Base-by-base conservation (phyloP, 2,797 vertebrate genomes). In the Echeneis naucrates region DNA sequence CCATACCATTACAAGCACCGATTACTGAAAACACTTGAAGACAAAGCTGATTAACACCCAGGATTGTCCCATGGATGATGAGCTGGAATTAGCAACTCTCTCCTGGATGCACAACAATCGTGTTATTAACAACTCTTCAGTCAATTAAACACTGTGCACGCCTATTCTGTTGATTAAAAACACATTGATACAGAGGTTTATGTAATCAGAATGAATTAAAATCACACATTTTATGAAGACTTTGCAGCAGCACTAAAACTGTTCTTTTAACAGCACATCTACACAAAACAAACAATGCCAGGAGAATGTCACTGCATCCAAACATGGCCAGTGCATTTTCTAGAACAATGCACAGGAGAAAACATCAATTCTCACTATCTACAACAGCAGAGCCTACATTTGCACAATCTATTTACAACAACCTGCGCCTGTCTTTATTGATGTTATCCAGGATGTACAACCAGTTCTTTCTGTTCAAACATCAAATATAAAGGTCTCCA, bases 1-100 rank as follows among this genome's bases (percentile, higher is more conserved):
- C 51, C 23, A 63, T 37, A 61, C 12, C 21, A 38, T 66, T 56
- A 27, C 37, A 68, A 78, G 9, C 30, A 16, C 27, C 33, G 26
- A 70, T 44, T 52, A 56, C 32, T 48, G 23, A 21, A 75, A 67
- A 64, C 42, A 66, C 64, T 45, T 45, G 63, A 44, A 37, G 30
- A 68, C 61, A 77, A 83, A 82, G 71, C 70, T 75, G 72, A 85
- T 75, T 69, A 79, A 48, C 52, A 70, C 23, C 21, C 11, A 60
- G 27, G 52, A 72, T 68, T 42, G 63, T 63, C 57, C n/a, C 26
- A 60, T 27, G 19, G 47, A 59, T 42, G 14, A 68, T 52, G 19
- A 44, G 60, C 42, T 68, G 5, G 7, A 76, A 60, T 55, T 23
- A 78, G 60, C 37, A 69, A 55, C 30, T 61, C 19, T 52, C 69